Conservation (phyloP, 2,888 invertebrate genomes). For the Anagyrus pseudococci region DNA sequence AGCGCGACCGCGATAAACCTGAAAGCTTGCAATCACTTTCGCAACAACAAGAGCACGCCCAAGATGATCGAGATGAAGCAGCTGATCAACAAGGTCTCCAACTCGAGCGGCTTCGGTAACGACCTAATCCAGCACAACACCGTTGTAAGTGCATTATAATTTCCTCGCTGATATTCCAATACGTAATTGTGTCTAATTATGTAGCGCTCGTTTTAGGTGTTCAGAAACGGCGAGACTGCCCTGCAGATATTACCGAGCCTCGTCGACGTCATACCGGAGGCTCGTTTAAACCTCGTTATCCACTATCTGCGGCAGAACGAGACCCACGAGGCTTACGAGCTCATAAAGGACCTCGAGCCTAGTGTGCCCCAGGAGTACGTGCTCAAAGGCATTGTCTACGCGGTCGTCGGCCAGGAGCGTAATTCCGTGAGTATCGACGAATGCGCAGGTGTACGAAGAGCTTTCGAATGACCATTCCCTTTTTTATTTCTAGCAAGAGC, state of each 20-base stretch:
- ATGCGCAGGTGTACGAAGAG: no score
- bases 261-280: slow-evolving; percentile 96
- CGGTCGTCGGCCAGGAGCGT: slow-evolving; percentile 89
- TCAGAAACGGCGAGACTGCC: slow-evolving; percentile 92
- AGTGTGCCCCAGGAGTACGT: slow-evolving; percentile 95
- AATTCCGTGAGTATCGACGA: slow-evolving; percentile 87
- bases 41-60: slow-evolving; percentile 90
- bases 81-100: slow-evolving; percentile 75
- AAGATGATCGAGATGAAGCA: slow-evolving; percentile 91
- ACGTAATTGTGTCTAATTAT: background rate
- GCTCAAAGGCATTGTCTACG: slow-evolving; percentile 94
- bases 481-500: slow-evolving; percentile 76
- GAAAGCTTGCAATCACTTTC: slow-evolving; percentile 84
- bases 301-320: slow-evolving; percentile 91
- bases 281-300: slow-evolving; percentile 93
- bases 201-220: slow-evolving; percentile 64
- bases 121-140: slow-evolving; percentile 94
- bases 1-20: slow-evolving; percentile 96
- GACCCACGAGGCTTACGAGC: slow-evolving; percentile 83
- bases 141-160: slow-evolving; percentile 66
- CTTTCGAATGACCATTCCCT: no score
- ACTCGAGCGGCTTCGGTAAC: slow-evolving; percentile 77
- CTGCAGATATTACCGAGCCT: slow-evolving; percentile 89
- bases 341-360: slow-evolving; percentile 92
- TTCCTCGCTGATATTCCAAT: background rate